Evolutionary conservation across 2,113 vertebrate species (phyloP).

Genomic region (Phasianus colchicus): DNA sequence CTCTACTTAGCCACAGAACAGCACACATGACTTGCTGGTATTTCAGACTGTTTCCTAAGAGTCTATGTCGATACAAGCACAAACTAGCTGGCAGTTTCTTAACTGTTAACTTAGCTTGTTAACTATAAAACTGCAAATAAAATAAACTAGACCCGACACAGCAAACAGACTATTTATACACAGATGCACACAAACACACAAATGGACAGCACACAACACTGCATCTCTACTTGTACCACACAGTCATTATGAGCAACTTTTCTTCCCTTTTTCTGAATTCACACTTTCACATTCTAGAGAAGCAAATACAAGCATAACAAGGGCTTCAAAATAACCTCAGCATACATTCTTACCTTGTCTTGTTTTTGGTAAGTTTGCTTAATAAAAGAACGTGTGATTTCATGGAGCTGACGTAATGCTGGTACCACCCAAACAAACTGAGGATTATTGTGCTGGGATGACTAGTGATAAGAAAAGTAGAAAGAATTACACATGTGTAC

Average conservation of each 20-base stretch:
- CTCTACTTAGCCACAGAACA: neutral
- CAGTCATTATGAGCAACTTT: neutral
- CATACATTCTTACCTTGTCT: slow-evolving; percentile 89
- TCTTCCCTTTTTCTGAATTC: neutral
- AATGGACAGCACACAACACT: neutral
- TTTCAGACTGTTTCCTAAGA: neutral
- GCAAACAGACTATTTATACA: neutral
- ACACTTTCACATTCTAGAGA: neutral
- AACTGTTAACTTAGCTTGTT: neutral
- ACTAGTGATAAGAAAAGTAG: slow-evolving; percentile 80
- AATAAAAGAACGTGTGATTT: slow-evolving; percentile 98
- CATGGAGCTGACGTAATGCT: slow-evolving; percentile 95
- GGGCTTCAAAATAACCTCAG: neutral
- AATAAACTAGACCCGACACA: neutral
- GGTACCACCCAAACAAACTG: slow-evolving; percentile 98
- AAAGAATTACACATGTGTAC: slow-evolving; percentile 56
- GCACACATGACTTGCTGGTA: neutral
- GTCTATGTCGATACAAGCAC: neutral
- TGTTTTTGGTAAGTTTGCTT: slow-evolving; percentile 99
- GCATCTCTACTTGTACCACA: neutral
- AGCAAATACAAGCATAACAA: neutral
- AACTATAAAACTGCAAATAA: slow-evolving; percentile 20
- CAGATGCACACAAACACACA: neutral
- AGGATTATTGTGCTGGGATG: slow-evolving; percentile 93
- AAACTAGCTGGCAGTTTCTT: neutral